Base-by-base conservation (phyloP, 1,140 invertebrate genomes). In the Atta texana region DNA sequence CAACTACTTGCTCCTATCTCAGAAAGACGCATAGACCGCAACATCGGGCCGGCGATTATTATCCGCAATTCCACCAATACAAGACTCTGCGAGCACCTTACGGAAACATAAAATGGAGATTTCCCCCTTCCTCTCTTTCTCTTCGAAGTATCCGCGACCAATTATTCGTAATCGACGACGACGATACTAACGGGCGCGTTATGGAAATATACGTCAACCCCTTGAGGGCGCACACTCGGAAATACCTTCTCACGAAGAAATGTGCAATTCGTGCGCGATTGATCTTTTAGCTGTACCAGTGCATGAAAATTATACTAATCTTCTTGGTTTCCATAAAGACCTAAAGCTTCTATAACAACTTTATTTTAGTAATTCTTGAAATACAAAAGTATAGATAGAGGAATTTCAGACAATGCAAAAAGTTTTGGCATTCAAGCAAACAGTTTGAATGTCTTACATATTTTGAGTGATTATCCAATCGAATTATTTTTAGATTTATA, bases 161-260 rank as follows among this genome's bases (percentile, higher is more conserved):
- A 82, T 82, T 82, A 82, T 74, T 39, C 24, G 34, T 55, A 74
- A 82, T 82, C 53, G 68, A 80, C 61, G 28, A 77, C 59, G 76
- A 59, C 39, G 61, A 55, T 82, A 61, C 53, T 51, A 74, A 82
- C 53, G 80, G 80, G 24, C 68, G 53, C 80, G 18, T 82, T 75
- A 84, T 84, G 80, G 69, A 84, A 61, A 84, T 84, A 18, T 39
- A 63, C 68, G 68, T 74, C 68, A 61, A 84, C 14, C 14, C 80
- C 69, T 61, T 14, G 80, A 34, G 80, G 69, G 55, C 39, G 55
- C 14, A 55, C 14, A 24, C 49, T 66, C 51, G 75, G n/a, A 64
- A 53, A 55, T 80, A 55, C 18, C 28, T 61, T 84, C 53, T 82
- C 51, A 44, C 39, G 53, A 74, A 24, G 39, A 6, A 28, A 55